phyloP scores from a whole-genome alignment of 2,888 invertebrate species.

The Zygothrica quintamaculata region DNA sequence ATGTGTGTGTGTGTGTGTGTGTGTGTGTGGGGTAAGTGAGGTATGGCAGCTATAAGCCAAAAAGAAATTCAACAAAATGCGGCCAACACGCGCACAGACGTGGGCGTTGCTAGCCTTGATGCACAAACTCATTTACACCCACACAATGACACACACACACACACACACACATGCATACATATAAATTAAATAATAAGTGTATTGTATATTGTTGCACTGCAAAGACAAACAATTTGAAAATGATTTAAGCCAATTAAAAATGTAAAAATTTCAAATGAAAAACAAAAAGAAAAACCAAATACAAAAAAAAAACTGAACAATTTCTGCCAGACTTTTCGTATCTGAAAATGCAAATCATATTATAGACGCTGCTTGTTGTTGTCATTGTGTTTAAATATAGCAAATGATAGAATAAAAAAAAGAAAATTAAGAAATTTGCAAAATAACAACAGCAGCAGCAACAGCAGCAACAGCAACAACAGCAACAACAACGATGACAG shows the following conservation, averaged over 20 bases:
- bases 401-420: conserved; percentile 53
- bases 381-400: conserved; percentile 74
- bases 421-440: conserved; percentile 59
- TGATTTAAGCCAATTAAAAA: conserved; percentile 77
- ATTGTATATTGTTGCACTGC: conserved; percentile 43
- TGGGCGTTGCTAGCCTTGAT: conserved; percentile 67
- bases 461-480: not conserved
- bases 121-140: conserved; percentile 17
- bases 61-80: conserved; percentile 71
- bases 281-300: not conserved
- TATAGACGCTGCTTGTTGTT: too few relatives aligned
- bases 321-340: conserved; percentile 30
- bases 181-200: conserved; percentile 19
- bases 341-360: conserved; percentile 70
- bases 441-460: conserved; percentile 14
- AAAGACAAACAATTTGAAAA: conserved; percentile 71
- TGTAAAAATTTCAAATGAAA: conserved; percentile 33
- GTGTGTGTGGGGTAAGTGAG: not conserved
- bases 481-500: conserved; percentile 30
- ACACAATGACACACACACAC: not conserved
- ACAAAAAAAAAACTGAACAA: too few relatives aligned
- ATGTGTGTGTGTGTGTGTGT: conserved; percentile 9
- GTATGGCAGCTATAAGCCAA: not conserved
- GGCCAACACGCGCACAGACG: conserved; percentile 66
- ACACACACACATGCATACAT: conserved; percentile 2